Evolutionary conservation across 2,888 invertebrate species (phyloP).

Genomic region (Nomada flava): DNA sequence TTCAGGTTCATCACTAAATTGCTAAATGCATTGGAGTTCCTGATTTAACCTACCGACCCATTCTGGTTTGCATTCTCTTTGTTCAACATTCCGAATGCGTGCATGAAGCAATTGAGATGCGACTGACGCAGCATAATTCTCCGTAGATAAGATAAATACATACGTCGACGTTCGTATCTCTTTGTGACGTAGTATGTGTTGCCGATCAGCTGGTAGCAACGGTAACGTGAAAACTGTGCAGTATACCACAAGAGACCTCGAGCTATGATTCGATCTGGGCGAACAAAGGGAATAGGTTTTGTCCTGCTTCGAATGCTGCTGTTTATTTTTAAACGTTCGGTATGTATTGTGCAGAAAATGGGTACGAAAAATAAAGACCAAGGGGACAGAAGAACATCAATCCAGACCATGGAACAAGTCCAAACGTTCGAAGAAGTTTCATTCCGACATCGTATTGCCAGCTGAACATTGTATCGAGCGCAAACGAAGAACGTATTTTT

Average conservation of each 20-base stretch:
- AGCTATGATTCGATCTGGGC: not conserved
- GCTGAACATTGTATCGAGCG: not conserved
- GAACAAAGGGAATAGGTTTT: slow-evolving; percentile 17
- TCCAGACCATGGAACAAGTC: slow-evolving; percentile 46
- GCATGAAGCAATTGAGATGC: not conserved
- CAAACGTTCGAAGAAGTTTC: slow-evolving; percentile 39
- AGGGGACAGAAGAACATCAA: slow-evolving; percentile 26
- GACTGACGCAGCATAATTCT: slow-evolving; percentile 6
- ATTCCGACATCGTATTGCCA: slow-evolving; percentile 19
- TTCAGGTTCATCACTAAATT: too few species aligned
- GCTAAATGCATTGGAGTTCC: too few species aligned
- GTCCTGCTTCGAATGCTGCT: slow-evolving; percentile 23
- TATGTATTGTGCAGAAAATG: slow-evolving; percentile 43
- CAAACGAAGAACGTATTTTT: not conserved
- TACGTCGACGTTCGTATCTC: slow-evolving; percentile 1
- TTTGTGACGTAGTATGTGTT: slow-evolving; percentile 8
- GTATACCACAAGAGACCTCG: not conserved
- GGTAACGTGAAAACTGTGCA: not conserved
- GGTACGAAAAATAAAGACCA: slow-evolving; percentile 37
- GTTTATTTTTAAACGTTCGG: slow-evolving; percentile 53
- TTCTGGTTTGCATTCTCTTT: too few species aligned
- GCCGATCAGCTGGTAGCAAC: slow-evolving; percentile 40
- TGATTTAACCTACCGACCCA: too few species aligned
- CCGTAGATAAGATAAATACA: slow-evolving; percentile 40
- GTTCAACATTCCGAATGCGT: not conserved